Base-by-base conservation (phyloP, 2,113 vertebrate genomes). In the Oryzias javanicus region DNA sequence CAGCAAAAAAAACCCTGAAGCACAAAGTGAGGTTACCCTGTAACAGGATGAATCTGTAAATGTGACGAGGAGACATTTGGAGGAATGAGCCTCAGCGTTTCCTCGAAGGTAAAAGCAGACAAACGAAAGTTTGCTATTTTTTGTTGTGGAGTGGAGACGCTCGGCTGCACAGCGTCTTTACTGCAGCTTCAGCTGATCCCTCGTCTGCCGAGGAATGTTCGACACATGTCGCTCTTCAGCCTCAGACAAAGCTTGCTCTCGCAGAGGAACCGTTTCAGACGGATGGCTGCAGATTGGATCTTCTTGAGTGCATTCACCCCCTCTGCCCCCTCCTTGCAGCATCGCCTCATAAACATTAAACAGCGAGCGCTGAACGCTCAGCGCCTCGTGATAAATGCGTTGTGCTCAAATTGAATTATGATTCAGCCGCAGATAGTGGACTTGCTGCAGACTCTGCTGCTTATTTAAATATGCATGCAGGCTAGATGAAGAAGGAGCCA, bases 401-500 rank as follows among this genome's bases (percentile, higher is more conserved):
- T 47, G 10, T 19, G 51, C 41, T 55, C 45, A 10, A 56, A 65
- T 3, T 27, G 66, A 78, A 67, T 76, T 55, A 67, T 41, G 81
- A 74, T 60, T 55, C 60, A 15, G 5, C 51, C 27, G 69, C 0
- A 71, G 69, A 65, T 74, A 35, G 60, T 4, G 14, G 66, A 63
- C 64, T 49, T 29, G 48, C 13, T 27, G 29, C 5, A 4, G 54
- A 40, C 70, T 19, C 59, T 4, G 3, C 24, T 18, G 27, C 69
- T 75, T 53, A 70, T 83, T 81, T 78, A 83, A 86, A 86, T 77
- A 81, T 81, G 79, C 64, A 83, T 74, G 72, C 0, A 0, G 48
- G 48, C n/a, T 1, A 63, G 78, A 77, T 78, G 77, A 74, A 72
- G 49, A 8, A 35, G 35, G 10, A 35, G 10, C 35, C 35, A 35